Base-by-base conservation (phyloP, 1,140 invertebrate genomes). In the Trichonephila clavata region DNA sequence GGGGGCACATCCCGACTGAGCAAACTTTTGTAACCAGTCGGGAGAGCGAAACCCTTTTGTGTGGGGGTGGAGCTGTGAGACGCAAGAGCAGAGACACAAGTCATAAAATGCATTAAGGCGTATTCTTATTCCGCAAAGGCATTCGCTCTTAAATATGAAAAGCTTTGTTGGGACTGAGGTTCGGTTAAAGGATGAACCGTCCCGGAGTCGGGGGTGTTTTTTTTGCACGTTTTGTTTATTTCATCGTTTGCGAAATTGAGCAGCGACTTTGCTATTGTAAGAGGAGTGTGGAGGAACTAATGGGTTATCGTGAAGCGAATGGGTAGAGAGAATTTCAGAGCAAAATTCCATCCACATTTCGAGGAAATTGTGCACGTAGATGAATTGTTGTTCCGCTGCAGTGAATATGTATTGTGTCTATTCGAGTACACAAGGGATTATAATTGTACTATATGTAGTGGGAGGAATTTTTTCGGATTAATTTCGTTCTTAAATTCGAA, bases 71-170 rank as follows among this genome's bases (percentile, higher is more conserved):
- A 18, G 24, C 13, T 10, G n/a, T 5, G 81, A 84, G 83, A 60
- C 83, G 50, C 50, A 50, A 50, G 21, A 84, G 84, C 86, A 93
- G 92, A 93, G 92, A 93, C 92, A 93, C 92, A n/a, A 93, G 92
- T 93, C 92, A 89, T 93, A 93, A 93, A 93, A 93, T 57, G 92
- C 92, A 93, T 93, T 93, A 93, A 65, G 86, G 68, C 71, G 60
- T 81, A 93, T 93, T 93, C 86, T 93, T 89, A 93, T 93, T 93
- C 92, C 43, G 65, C 1, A 18, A 32, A 24, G n/a, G 83, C 83
- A 63, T 43, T 83, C 60, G n/a, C 59, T 39, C 27, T 24, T 65
- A 87, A 87, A 87, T 63, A 63, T 63, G 57, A 39, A 65, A 68
- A 32, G 60, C 60, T 84, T 92, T 92, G 90, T 92, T 61, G 91